These are phyloP conservation scores for Tonatia bakeri DNA, from an alignment of 2,113 vertebrate genomes.

Conservation along the genomic window DNA sequence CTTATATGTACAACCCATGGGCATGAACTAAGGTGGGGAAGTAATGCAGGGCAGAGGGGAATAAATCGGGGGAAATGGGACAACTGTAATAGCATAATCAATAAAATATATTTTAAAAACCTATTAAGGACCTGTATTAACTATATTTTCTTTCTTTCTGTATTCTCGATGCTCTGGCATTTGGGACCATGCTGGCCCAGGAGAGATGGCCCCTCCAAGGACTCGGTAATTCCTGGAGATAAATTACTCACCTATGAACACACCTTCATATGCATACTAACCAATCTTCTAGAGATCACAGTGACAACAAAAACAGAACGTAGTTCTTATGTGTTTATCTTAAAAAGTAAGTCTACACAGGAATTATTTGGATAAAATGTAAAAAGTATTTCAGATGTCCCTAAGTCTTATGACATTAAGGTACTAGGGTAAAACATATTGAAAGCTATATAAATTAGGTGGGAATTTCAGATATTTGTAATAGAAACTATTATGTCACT, in stretches of 20 bases:
- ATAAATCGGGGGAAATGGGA: too few species aligned
- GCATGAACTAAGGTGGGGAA: too few species aligned
- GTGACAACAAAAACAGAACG: neutral
- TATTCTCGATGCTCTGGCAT: neutral
- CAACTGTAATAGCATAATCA: too few species aligned
- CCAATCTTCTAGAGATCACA: neutral
- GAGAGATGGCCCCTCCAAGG: neutral
- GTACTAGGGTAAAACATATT: neutral
- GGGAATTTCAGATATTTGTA: constrained; percentile 1
- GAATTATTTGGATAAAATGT: constrained; percentile 16
- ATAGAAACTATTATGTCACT: neutral
- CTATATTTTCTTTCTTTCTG: neutral
- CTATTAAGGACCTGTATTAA: neutral
- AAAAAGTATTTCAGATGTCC: neutral
- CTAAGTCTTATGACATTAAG: neutral
- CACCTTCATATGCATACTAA: neutral
- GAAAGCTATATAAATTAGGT: neutral
- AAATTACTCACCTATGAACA: neutral
- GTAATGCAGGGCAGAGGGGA: too few species aligned
- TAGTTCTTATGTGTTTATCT: neutral
- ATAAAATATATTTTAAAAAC: neutral
- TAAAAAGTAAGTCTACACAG: neutral
- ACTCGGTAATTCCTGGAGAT: neutral
- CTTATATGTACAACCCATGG: too few species aligned
- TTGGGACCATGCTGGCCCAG: neutral